Conservation (phyloP, 2,888 invertebrate species). For the Anaspis maculata region DNA sequence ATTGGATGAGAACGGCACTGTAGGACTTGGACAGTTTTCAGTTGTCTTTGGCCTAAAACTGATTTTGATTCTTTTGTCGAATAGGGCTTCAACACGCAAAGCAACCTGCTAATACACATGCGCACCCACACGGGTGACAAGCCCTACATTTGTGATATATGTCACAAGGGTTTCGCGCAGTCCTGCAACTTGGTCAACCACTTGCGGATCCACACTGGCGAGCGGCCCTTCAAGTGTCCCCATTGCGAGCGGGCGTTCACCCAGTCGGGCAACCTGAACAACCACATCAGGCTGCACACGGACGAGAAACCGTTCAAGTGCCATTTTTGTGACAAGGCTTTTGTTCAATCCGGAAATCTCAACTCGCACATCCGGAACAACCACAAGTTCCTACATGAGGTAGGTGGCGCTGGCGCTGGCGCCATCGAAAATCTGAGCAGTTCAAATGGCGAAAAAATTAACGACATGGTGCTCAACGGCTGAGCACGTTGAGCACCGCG, state of each 20-base stretch:
- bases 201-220: conserved; percentile 39
- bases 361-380: conserved; percentile 40
- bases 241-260: conserved; percentile 41
- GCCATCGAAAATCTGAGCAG: no score
- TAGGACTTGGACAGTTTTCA: no score
- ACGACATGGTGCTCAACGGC: no score
- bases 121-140: conserved; percentile 38
- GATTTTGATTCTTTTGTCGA: no score
- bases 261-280: conserved; percentile 39
- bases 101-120: conserved; percentile 39
- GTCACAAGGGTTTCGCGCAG: conserved; percentile 39
- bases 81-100: conserved; percentile 34
- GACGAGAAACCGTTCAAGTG: conserved; percentile 41
- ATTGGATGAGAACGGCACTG: no score
- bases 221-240: conserved; percentile 40
- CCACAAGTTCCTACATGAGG: conserved; percentile 27
- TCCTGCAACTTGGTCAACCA: conserved; percentile 41
- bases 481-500: no score
- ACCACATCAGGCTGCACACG: conserved; percentile 39
- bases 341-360: conserved; percentile 40
- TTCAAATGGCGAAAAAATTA: no score
- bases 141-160: conserved; percentile 37
- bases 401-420: no score
- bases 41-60: no score
- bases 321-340: conserved; percentile 40